Evolutionary conservation across 2,113 vertebrate species (phyloP), one percentile per base, ranked within the genome.

Genomic region (Cebus imitator): DNA sequence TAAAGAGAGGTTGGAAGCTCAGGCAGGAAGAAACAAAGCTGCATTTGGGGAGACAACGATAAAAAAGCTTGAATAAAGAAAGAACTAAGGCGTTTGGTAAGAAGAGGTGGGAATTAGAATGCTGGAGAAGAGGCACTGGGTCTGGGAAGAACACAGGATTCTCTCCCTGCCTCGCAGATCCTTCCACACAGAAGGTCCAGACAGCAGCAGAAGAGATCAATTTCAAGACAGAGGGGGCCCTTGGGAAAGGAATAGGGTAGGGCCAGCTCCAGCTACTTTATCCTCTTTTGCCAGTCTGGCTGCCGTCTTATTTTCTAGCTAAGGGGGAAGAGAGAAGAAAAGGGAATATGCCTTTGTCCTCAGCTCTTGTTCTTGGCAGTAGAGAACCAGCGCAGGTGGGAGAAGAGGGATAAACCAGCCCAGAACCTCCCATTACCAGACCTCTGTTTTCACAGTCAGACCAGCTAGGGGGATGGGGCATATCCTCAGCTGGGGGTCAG

Each of bases 331-430:
- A 80, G 78, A 21, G 25, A 85, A n/a, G 50, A 72, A 88, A 91
- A 80, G 75, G 64, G 32, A 32, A 88, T 82, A 93, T 93, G 87
- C 64, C 97, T 98, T 97, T 97, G 97, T 98, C 94, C 78, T 94
- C 43, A 81, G 90, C 88, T 66, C 95, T 96, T 95, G 82, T 97
- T 92, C 95, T 68, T 50, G 76, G 73, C 91, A 72, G 68, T 2
- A 91, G 72, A 96, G 64, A 58, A 97, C 76, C 87, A 96, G 93
- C 76, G 92, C 92, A 96, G 96, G 96, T 97, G 90, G 95, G 87
- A 95, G 85, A 85, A 92, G 76, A 95, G 23, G 76, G 50, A 95
- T 90, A 95, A 97, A 89, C 27, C 61, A 80, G 78, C 78, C 45
- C 64, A 90, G 76, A 93, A 96, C 79, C 95, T 97, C 95, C 92